Base-by-base conservation (phyloP, 1,140 invertebrate genomes). In the Heliothis virescens region DNA sequence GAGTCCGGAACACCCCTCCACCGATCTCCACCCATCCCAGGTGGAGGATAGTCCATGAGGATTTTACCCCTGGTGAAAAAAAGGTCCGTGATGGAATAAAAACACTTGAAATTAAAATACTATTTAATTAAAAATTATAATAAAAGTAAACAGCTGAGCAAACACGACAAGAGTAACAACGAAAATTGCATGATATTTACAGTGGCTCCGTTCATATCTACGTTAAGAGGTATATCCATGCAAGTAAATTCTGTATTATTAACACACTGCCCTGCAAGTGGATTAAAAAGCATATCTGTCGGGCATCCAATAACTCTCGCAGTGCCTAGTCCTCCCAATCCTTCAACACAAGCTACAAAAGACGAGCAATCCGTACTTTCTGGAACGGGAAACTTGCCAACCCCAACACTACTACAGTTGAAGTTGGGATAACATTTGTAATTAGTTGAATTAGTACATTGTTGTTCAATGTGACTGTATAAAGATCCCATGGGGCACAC, bases 371-470 rank as follows among this genome's bases (percentile, higher is more conserved):
- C 79, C 11, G 81, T 71, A 7, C 29, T 76, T 13, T 57, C 60
- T 21, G 82, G 47, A 41, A 87, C 73, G 7, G 73, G 29, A 71
- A 90, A 90, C 67, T 89, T 83, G 3, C 91, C 91, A 47, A 81
- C 72, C 3, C 91, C 91, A 47, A 81, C 72, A 29, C 72, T 29
- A 0, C 80, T 86, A 57, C 92, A 94, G 13, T 91, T 88, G 67
- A 86, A 88, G 34, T 83, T 73, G 7, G 86, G 81, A 16, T 82
- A 82, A 74, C 91, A 94, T 63, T 86, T 79, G 72, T 92, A 93
- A 34, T 79, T 83, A 1, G 91, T 92, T 0, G 85, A 80, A 55
- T 94, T 93, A 0, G 91, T 92, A 71, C 92, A 94, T 29, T 89
- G 85, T 53, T 80, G 85, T 52, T 92, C 90, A 16, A 88, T 52